Percentiles rank a stretch among this genome's conserved stretches.
These are phyloP conservation scores for Phytoseiulus persimilis DNA, from an alignment of 2,888 invertebrate genomes.

Conservation along the genomic window DNA sequence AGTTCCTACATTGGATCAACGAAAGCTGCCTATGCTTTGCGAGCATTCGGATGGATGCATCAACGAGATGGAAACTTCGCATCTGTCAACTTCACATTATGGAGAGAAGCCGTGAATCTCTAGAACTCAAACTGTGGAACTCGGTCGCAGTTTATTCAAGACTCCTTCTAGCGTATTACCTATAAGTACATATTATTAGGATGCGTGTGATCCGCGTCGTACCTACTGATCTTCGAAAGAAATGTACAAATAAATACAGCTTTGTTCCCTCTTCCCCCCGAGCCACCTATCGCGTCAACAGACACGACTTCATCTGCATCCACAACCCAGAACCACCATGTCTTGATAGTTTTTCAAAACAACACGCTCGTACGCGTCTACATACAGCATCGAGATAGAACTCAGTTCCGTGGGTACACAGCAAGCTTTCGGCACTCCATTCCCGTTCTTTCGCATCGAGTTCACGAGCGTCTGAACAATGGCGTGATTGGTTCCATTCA, in stretches of 20 bases:
- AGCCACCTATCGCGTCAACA: neutral
- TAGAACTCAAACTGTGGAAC: neutral
- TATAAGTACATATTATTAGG: neutral
- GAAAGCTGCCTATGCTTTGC: too few relatives aligned
- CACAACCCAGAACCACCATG: slow-evolving; percentile 96
- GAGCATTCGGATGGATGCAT: too few relatives aligned
- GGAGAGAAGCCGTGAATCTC: too few relatives aligned
- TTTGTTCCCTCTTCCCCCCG: neutral
- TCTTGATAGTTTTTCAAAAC: slow-evolving; percentile 97
- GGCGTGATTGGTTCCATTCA: slow-evolving; percentile 96
- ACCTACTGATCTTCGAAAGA: neutral
- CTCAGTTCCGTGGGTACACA: slow-evolving; percentile 92
- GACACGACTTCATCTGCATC: slow-evolving; percentile 66
- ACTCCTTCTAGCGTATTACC: neutral
- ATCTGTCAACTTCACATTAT: too few relatives aligned
- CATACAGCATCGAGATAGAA: slow-evolving; percentile 89
- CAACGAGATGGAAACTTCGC: too few relatives aligned
- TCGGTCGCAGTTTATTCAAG: neutral
- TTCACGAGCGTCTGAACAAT: slow-evolving; percentile 94
- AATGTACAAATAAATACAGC: slow-evolving; percentile 5
- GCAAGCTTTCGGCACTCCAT: slow-evolving; percentile 84
- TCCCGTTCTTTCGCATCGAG: slow-evolving; percentile 67
- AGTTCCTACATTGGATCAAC: too few relatives aligned
- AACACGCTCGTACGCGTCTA: slow-evolving; percentile 86
- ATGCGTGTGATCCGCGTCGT: neutral